phyloP scores from a whole-genome alignment of 2,888 invertebrate genomes.

The Yponomeuta malinellus region DNA sequence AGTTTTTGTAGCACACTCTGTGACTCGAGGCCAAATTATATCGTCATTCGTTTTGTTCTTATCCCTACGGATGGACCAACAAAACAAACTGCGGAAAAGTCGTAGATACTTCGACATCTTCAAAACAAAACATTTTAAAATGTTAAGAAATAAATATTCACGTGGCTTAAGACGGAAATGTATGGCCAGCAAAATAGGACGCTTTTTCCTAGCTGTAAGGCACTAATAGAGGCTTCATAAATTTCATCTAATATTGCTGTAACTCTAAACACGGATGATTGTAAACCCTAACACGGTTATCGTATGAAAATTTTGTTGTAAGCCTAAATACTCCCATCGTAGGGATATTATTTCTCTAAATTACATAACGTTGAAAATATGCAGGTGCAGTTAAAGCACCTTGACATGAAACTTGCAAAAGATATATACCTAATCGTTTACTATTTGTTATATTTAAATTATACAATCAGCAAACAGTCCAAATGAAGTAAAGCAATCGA shows the following conservation, averaged over 20 bases:
- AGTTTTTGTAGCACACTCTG: neutral
- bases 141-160: no score
- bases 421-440: neutral
- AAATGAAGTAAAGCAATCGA: slow-evolving; percentile 19
- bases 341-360: neutral
- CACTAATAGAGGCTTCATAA: no score
- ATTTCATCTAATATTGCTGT: no score
- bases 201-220: no score
- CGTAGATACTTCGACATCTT: neutral
- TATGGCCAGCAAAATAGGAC: no score
- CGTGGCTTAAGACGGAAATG: no score
- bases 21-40: neutral
- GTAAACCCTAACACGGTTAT: no score
- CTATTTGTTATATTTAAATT: neutral
- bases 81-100: neutral
- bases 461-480: slow-evolving; percentile 12
- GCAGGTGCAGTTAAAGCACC: neutral
- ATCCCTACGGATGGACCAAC: neutral
- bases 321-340: no score
- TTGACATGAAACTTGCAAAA: neutral
- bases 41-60: neutral
- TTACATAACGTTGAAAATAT: neutral
- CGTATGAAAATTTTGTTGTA: no score
- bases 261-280: no score
- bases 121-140: no score